Conservation (phyloP, 2,888 invertebrate species). For the Sminthurinus aureus region DNA sequence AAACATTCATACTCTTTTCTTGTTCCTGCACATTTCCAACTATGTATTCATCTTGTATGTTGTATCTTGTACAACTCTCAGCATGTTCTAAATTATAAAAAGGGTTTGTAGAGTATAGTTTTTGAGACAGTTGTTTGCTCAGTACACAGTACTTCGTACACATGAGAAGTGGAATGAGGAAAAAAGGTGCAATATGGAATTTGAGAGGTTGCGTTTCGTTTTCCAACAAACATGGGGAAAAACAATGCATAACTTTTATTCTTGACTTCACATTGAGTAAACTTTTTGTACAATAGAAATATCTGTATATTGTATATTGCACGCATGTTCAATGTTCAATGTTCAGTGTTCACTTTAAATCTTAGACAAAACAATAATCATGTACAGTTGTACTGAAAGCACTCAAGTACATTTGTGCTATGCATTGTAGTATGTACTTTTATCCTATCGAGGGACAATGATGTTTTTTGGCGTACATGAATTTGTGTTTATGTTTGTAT, state of each 20-base stretch:
- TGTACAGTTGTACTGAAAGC: not conserved
- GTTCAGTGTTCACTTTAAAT: too few relatives aligned
- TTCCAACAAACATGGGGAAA: not conserved
- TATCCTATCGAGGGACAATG: not conserved
- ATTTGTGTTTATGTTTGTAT: too few relatives aligned
- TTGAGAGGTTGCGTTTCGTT: conserved; percentile 17
- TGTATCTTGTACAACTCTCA: too few relatives aligned
- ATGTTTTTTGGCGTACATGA: not conserved
- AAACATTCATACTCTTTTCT: too few relatives aligned
- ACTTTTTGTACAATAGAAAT: not conserved
- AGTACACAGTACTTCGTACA: conserved; percentile 23
- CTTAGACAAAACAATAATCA: not conserved
- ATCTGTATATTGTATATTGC: not conserved
- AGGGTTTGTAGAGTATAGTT: too few relatives aligned
- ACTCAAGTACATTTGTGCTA: too few relatives aligned
- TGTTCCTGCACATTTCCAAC: not conserved
- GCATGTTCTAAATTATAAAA: too few relatives aligned
- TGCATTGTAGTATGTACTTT: not conserved
- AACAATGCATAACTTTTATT: conserved; percentile 25
- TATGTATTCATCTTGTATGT: not conserved
- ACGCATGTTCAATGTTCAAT: too few relatives aligned
- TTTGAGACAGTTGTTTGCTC: conserved; percentile 11
- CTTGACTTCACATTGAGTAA: not conserved
- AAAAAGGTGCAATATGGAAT: conserved; percentile 37
- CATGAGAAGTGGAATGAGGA: not conserved